Conservation (phyloP, 2,888 invertebrate species). For the Muschampia plurimacula region DNA sequence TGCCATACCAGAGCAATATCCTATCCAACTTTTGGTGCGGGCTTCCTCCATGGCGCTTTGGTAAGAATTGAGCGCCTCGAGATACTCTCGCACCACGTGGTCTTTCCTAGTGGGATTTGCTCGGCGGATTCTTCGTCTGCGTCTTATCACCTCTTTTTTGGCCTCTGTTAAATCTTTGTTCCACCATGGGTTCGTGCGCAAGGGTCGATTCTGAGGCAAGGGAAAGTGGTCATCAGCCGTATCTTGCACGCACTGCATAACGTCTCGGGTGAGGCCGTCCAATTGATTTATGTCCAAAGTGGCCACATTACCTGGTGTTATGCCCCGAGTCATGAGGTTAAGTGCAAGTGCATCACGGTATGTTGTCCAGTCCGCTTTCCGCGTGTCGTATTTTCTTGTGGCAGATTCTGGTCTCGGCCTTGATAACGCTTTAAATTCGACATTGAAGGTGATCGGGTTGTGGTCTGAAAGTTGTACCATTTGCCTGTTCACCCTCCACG, state of each 20-base stretch:
- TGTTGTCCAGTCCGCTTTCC: neutral
- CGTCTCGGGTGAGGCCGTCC: neutral
- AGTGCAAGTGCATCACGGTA: neutral
- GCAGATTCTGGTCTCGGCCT: neutral
- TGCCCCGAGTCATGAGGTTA: neutral
- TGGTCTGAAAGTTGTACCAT: neutral
- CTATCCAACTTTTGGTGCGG: neutral
- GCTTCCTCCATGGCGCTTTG: slow-evolving; percentile 2
- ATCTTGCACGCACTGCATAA: neutral
- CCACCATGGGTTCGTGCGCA: neutral
- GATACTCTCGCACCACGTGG: neutral
- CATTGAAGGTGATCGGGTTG: neutral
- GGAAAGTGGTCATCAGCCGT: neutral
- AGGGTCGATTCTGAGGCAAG: neutral
- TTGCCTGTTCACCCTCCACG: neutral
- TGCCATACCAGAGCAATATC: neutral
- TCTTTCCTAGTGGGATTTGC: too few relatives aligned
- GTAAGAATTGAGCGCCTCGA: neutral
- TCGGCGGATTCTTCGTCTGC: neutral
- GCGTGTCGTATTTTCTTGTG: neutral
- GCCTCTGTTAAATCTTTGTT: neutral
- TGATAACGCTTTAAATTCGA: neutral
- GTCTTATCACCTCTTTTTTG: neutral
- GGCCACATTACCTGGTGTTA: neutral
- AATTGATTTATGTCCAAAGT: neutral